These are phyloP conservation scores for Rutpela maculata DNA, from an alignment of 2,888 invertebrate species.

Conservation along the genomic window DNA sequence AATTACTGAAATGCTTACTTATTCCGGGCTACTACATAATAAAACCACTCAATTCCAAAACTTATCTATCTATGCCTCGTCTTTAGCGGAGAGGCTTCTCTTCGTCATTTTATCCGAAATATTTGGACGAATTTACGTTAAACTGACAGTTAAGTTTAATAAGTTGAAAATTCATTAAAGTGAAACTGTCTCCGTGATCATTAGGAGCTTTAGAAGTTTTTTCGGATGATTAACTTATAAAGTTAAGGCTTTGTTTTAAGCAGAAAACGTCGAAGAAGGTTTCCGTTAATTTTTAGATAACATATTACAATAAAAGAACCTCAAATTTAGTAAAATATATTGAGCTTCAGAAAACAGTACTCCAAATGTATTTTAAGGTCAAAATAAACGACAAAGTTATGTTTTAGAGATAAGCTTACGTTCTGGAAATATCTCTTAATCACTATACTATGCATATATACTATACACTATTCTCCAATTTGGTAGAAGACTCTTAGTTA, in stretches of 20 bases:
- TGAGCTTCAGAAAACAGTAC: too few relatives aligned
- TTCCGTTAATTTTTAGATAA: not conserved
- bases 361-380: too few relatives aligned
- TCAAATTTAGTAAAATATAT: not conserved
- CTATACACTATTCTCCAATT: too few relatives aligned
- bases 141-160: constrained; percentile 23
- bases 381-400: too few relatives aligned
- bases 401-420: too few relatives aligned
- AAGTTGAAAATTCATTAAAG: constrained; percentile 21
- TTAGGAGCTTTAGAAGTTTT: not conserved
- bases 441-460: too few relatives aligned
- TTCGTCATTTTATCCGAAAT: constrained; percentile 5
- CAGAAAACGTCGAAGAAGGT: not conserved
- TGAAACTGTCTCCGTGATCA: constrained; percentile 8
- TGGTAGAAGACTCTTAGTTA: too few relatives aligned
- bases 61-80: constrained; percentile 18
- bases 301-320: not conserved
- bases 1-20: constrained; percentile 52
- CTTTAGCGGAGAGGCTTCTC: not conserved
- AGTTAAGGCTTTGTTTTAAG: not conserved
- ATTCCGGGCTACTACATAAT: constrained; percentile 37
- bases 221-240: not conserved
- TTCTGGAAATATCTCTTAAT: too few relatives aligned
- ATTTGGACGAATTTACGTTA: not conserved
- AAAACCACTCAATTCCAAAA: constrained; percentile 39